These are phyloP conservation scores for Gastrophysa polygoni DNA, from an alignment of 2,888 invertebrate genomes.

Conservation along the genomic window DNA sequence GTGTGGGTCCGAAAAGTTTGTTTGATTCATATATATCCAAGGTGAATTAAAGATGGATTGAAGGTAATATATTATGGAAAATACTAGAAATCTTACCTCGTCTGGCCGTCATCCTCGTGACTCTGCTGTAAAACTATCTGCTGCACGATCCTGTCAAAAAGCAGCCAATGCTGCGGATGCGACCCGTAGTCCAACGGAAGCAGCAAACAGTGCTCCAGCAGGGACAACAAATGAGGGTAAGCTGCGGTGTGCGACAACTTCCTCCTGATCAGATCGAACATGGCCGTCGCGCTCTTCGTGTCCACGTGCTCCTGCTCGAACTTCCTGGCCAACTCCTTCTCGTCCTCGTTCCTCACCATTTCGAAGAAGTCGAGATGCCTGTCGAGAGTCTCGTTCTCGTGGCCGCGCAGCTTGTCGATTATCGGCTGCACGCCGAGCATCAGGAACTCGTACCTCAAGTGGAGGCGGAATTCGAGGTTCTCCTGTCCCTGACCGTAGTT, in stretches of 20 bases:
- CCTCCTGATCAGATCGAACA: slow-evolving; percentile 88
- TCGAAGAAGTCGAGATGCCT: slow-evolving; percentile 98
- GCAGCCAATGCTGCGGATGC: slow-evolving; percentile 90
- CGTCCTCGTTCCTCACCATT: slow-evolving; percentile 96
- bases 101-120: slow-evolving; percentile 34
- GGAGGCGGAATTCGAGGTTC: slow-evolving; percentile 90
- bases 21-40: no score
- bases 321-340: slow-evolving; percentile 88
- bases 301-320: slow-evolving; percentile 93
- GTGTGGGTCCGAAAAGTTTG: no score
- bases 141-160: slow-evolving; percentile 91
- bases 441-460: slow-evolving; percentile 92
- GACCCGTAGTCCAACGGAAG: slow-evolving; percentile 86
- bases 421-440: slow-evolving; percentile 97
- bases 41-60: no score
- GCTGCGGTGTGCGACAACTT: slow-evolving; percentile 92
- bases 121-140: slow-evolving; percentile 86
- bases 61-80: no score
- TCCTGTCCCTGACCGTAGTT: slow-evolving; percentile 97
- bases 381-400: slow-evolving; percentile 93
- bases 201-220: slow-evolving; percentile 86
- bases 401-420: slow-evolving; percentile 88
- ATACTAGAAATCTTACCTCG: background rate
- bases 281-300: slow-evolving; percentile 88
- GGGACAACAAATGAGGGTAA: slow-evolving; percentile 89